phyloP scores from a whole-genome alignment of 2,888 invertebrate genomes.

The Malthinus seriepunctatus region DNA sequence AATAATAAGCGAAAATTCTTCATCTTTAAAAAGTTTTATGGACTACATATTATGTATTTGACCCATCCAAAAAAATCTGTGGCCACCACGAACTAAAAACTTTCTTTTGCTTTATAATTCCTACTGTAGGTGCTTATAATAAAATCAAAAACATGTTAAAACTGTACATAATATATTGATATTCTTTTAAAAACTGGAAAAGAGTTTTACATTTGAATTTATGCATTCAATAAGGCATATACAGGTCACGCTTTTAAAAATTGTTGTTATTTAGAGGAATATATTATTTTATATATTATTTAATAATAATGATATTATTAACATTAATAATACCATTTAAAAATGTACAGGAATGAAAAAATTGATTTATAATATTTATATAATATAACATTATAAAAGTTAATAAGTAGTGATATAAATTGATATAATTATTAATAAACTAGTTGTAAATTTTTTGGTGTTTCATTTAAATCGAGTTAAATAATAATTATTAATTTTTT shows the following conservation, averaged over 20 bases:
- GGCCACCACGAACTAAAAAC: too few relatives aligned
- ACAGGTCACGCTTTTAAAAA: conserved; percentile 24
- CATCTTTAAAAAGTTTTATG: too few relatives aligned
- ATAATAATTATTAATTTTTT: conserved; percentile 2
- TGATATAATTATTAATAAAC: conserved; percentile 18
- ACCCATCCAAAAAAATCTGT: too few relatives aligned
- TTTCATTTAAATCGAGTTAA: conserved; percentile 17
- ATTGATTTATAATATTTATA: background rate
- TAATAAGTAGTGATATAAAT: conserved; percentile 20
- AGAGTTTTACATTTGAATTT: background rate
- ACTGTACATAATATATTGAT: conserved; percentile 18
- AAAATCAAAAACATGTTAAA: background rate
- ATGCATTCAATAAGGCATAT: conserved; percentile 21
- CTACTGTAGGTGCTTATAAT: too few relatives aligned
- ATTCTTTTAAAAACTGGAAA: conserved; percentile 18
- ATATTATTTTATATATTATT: background rate
- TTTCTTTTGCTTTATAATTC: too few relatives aligned
- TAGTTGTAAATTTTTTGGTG: conserved; percentile 27
- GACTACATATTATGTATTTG: too few relatives aligned
- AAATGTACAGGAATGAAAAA: conserved; percentile 27
- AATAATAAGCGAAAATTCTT: too few relatives aligned
- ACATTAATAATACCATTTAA: too few relatives aligned
- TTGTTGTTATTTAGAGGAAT: background rate
- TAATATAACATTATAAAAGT: conserved; percentile 22
- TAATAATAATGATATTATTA: background rate